Percentiles rank a stretch among this genome's conserved stretches.
Conservation (phyloP, 2,113 vertebrate genomes). For the Daboia siamensis region DNA sequence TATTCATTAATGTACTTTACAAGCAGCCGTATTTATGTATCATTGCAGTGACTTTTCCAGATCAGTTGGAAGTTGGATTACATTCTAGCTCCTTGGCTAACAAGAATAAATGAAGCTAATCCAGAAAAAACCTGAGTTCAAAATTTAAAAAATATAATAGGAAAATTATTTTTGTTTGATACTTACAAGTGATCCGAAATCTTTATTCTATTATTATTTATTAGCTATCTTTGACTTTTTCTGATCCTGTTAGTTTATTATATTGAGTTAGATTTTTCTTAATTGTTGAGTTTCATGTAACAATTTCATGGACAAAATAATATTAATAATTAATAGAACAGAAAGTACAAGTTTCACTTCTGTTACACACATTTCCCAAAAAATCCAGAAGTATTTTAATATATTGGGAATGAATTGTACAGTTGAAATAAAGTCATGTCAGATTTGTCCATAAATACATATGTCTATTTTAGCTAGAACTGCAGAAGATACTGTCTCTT, state of each 20-base stretch:
- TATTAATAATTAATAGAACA: neutral
- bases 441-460: neutral
- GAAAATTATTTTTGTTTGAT: neutral
- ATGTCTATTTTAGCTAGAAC: slow-evolving; percentile 47
- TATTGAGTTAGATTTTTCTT: slow-evolving; percentile 12
- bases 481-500: slow-evolving; percentile 69
- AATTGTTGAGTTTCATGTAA: neutral
- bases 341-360: neutral
- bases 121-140: neutral
- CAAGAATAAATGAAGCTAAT: neutral
- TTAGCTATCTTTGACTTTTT: neutral
- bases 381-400: neutral
- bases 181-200: neutral
- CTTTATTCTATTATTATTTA: neutral
- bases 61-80: neutral
- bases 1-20: slow-evolving; percentile 13
- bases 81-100: neutral
- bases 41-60: neutral
- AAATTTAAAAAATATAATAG: slow-evolving; percentile 13
- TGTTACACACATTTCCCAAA: neutral
- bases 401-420: neutral
- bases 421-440: neutral
- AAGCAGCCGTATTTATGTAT: neutral
- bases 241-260: neutral
- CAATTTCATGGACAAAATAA: neutral